Percentiles rank a stretch among this genome's conserved stretches.
Evolutionary conservation across 2,113 vertebrate genomes (phyloP).

Genomic region (Catharus fuscescens): DNA sequence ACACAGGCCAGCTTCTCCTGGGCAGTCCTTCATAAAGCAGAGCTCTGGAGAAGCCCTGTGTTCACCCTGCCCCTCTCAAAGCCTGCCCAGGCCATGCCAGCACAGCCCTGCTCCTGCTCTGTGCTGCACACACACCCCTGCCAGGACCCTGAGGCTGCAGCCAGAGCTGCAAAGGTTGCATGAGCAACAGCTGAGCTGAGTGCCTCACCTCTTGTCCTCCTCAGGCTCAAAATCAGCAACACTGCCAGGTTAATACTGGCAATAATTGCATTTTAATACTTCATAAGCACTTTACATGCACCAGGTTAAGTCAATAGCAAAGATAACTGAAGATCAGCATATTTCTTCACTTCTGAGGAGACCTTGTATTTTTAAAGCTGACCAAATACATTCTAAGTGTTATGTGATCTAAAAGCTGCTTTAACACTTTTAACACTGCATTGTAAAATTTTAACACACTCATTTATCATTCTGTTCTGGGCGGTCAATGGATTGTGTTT

Average conservation of each 20-base stretch:
- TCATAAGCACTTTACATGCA: neutral
- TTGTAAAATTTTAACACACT: neutral
- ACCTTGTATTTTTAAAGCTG: neutral
- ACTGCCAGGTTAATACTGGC: neutral
- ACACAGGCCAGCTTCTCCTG: neutral
- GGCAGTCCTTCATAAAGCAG: neutral
- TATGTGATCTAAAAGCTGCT: neutral
- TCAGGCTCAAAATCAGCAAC: neutral
- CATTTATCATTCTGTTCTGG: neutral
- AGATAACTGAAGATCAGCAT: neutral
- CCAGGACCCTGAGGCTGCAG: neutral
- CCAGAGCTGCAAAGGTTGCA: accelerated
- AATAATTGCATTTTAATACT: neutral
- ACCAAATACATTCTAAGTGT: neutral
- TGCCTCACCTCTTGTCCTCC: neutral
- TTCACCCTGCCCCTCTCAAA: neutral
- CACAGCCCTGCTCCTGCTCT: neutral
- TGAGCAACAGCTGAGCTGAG: neutral
- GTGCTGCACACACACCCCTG: neutral
- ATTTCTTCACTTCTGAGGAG: neutral
- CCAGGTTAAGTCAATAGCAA: neutral
- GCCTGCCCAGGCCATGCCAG: accelerated
- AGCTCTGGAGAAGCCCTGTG: neutral
- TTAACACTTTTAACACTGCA: neutral
- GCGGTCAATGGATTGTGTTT: accelerated